A percentile compares a stretch with the other conserved stretches of the same genome.
These are phyloP conservation scores for Hyaena hyaena DNA, from an alignment of 2,113 vertebrate genomes.

Conservation along the genomic window DNA sequence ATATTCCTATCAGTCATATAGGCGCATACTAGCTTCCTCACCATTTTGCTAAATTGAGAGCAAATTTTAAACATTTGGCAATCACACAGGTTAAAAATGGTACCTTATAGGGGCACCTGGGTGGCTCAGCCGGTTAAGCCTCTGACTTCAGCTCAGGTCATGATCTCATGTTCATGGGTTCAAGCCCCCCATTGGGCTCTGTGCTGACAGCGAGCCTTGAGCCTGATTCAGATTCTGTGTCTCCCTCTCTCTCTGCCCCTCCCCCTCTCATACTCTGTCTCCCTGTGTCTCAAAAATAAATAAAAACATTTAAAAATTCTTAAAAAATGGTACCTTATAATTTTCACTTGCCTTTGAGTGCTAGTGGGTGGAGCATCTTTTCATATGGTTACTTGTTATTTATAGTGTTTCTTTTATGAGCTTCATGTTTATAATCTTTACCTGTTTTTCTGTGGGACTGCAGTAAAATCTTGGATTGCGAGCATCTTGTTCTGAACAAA, in stretches of 20 bases:
- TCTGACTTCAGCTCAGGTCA: too few species aligned
- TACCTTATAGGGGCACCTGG: neutral
- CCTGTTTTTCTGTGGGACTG: neutral
- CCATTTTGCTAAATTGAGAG: neutral
- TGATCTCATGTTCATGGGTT: too few species aligned
- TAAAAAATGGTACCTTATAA: neutral
- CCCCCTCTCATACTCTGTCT: too few species aligned
- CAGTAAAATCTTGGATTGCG: too few species aligned
- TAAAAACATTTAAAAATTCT: too few species aligned
- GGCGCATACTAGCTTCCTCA: neutral
- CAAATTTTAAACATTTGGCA: neutral
- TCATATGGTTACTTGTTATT: neutral
- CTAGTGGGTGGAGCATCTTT: neutral
- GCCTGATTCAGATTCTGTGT: too few species aligned
- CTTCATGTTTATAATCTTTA: neutral
- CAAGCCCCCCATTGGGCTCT: too few species aligned
- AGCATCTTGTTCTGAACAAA: too few species aligned
- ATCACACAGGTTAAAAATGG: neutral
- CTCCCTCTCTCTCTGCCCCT: too few species aligned
- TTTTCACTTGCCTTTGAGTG: neutral
- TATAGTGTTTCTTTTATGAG: neutral
- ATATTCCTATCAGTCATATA: neutral
- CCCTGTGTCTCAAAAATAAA: too few species aligned
- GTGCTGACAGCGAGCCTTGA: too few species aligned
- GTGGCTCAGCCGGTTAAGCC: too few species aligned